phyloP scores from a whole-genome alignment of 53 echinoderm and acorn worm species.

The Paelopatides confundens region DNA sequence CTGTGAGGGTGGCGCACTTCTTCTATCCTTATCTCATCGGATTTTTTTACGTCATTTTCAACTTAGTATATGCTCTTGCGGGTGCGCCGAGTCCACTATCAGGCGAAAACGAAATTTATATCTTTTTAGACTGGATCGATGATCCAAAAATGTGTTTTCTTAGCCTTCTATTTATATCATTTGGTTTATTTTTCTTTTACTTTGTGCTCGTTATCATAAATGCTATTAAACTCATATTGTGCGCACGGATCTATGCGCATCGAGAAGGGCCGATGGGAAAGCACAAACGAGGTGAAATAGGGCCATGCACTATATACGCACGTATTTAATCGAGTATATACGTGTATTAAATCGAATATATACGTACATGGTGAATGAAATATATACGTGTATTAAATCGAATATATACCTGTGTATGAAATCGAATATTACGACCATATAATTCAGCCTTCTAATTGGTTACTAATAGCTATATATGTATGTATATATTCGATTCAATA shows the following conservation, averaged over 20 bases:
- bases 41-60: constrained; percentile 57
- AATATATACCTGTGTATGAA: too few species aligned
- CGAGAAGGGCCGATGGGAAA: background rate
- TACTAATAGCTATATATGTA: too few species aligned
- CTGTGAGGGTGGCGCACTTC: constrained; percentile 73
- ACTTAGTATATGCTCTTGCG: constrained; percentile 69
- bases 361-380: too few species aligned
- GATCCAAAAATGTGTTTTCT: constrained; percentile 10
- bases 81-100: constrained; percentile 51
- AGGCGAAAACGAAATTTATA: constrained; percentile 53
- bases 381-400: too few species aligned
- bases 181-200: constrained; percentile 11
- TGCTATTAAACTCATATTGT: background rate
- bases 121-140: constrained; percentile 53
- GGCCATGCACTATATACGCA: too few species aligned
- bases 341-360: too few species aligned
- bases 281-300: background rate
- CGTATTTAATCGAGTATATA: too few species aligned
- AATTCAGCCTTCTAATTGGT: too few species aligned
- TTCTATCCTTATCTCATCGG: constrained; percentile 72
- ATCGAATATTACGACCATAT: too few species aligned
- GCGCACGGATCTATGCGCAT: background rate
- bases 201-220: background rate
- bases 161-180: background rate
- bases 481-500: too few species aligned